These are phyloP conservation scores for Embiotoca jacksoni DNA, from an alignment of 2,113 vertebrate species.

Conservation along the genomic window DNA sequence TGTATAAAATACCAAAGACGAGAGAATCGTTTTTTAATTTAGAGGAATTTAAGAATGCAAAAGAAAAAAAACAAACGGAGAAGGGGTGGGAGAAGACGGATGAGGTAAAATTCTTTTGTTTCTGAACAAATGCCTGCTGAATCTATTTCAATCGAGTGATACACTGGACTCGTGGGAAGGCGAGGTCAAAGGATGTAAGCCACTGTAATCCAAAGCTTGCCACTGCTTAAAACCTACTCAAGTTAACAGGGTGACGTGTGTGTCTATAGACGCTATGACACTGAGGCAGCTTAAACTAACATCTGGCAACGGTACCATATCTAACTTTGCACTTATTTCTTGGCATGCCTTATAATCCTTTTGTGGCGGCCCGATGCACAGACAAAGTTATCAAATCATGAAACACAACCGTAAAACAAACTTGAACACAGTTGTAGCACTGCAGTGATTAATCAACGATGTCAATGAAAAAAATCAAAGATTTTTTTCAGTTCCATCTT, in stretches of 20 bases:
- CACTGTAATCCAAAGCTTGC: constrained; percentile 87
- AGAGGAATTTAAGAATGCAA: constrained; percentile 68
- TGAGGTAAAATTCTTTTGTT: constrained; percentile 68
- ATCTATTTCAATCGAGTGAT: constrained; percentile 84
- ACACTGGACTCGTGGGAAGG: constrained; percentile 58
- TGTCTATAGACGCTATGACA: constrained; percentile 69
- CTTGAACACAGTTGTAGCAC: background rate
- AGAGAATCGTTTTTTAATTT: constrained; percentile 66
- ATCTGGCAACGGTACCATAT: constrained; percentile 81
- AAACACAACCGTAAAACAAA: background rate
- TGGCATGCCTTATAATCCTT: constrained; percentile 41
- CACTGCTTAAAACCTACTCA: constrained; percentile 81
- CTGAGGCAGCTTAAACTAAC: constrained; percentile 77
- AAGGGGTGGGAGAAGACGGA: constrained; percentile 19
- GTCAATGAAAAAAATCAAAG: no score
- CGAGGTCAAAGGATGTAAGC: constrained; percentile 86
- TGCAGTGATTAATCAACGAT: background rate
- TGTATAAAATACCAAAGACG: constrained; percentile 59
- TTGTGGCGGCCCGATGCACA: constrained; percentile 19
- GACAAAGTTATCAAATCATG: constrained; percentile 7
- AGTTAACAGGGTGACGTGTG: constrained; percentile 71
- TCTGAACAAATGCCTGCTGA: constrained; percentile 80
- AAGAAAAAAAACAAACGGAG: constrained; percentile 3
- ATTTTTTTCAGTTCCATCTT: no score
- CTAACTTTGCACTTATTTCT: constrained; percentile 59